phyloP scores from a whole-genome alignment of 2,113 vertebrate species.

The Mormyrus iriodes region DNA sequence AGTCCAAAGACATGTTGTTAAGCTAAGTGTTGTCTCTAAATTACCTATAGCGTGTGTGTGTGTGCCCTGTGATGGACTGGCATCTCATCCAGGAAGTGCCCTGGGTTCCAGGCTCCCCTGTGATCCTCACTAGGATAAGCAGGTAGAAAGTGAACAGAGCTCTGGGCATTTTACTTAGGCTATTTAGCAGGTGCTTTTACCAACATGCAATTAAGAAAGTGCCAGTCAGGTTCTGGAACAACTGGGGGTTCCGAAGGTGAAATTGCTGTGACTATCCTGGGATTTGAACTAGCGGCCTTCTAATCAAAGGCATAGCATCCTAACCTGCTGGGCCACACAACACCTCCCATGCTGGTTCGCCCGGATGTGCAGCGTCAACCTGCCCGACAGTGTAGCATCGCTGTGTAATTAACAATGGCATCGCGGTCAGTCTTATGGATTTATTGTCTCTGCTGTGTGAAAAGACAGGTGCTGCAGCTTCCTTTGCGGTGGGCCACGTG shows the following conservation, averaged over 20 bases:
- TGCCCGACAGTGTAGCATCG: neutral
- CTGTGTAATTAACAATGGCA: neutral
- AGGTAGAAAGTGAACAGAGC: neutral
- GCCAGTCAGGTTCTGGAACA: neutral
- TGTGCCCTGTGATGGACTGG: neutral
- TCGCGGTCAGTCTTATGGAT: neutral
- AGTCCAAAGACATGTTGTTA: neutral
- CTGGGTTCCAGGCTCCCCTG: neutral
- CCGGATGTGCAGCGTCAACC: neutral
- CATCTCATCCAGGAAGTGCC: neutral
- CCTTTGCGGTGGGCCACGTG: slow-evolving; percentile 67
- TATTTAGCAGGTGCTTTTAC: neutral
- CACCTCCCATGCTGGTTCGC: neutral
- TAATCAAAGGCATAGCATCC: neutral
- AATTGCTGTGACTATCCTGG: neutral
- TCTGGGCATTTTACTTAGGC: neutral
- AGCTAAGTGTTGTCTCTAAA: neutral
- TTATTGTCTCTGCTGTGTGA: neutral
- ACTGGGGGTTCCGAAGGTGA: neutral
- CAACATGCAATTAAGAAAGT: neutral
- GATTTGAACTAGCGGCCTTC: neutral
- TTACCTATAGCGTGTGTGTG: neutral
- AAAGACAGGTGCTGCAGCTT: slow-evolving; percentile 66
- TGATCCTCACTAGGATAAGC: neutral
- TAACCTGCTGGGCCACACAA: neutral